phyloP scores from a whole-genome alignment of 2,888 invertebrate species.

The Erebia aethiops region DNA sequence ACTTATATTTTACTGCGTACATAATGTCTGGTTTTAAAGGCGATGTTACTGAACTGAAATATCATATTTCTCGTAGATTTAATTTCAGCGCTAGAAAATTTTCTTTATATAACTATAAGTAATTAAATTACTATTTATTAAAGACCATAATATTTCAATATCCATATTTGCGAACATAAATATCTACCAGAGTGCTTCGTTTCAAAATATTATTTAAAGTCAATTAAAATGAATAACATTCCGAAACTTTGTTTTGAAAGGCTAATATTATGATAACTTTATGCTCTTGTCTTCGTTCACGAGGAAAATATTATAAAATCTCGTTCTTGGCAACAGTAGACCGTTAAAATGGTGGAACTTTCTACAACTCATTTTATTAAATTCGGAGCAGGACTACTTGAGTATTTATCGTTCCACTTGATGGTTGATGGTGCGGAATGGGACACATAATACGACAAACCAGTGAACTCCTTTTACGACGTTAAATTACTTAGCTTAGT shows the following conservation, averaged over 20 bases:
- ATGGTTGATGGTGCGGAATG: neutral
- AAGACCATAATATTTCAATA: too few species aligned
- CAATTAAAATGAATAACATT: neutral
- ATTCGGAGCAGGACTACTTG: neutral
- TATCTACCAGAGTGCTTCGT: neutral
- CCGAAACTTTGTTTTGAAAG: neutral
- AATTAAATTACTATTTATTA: too few species aligned
- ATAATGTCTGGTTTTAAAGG: too few species aligned
- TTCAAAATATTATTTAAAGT: neutral
- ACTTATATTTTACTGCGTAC: too few species aligned
- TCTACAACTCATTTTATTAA: neutral
- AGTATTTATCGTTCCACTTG: neutral
- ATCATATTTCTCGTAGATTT: neutral
- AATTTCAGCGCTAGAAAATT: too few species aligned
- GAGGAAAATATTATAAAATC: slow-evolving; percentile 3
- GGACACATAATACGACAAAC: neutral
- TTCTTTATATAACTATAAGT: too few species aligned
- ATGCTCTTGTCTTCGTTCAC: neutral
- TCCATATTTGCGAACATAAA: too few species aligned
- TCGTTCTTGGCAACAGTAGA: neutral
- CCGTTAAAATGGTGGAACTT: neutral
- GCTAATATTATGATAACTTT: neutral
- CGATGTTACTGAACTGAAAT: too few species aligned
- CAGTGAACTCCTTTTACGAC: neutral
- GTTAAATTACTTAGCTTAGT: neutral